Evolutionary conservation across 2,888 invertebrate genomes (phyloP).

Genomic region (Atherix ibis): DNA sequence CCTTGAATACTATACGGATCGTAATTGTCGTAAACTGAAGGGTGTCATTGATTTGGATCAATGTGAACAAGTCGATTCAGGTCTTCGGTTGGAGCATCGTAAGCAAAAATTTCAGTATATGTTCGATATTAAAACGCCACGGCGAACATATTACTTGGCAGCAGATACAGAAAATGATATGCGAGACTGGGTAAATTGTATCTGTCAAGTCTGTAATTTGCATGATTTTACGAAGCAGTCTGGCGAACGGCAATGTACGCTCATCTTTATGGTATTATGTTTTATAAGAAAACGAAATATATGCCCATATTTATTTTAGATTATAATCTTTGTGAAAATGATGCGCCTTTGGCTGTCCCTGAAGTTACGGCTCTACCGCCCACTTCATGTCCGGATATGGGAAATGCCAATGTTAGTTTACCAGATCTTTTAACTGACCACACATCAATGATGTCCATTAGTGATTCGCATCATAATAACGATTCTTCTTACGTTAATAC

Average conservation of each 20-base stretch:
- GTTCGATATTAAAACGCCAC: constrained; percentile 79
- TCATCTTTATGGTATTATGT: too few relatives aligned
- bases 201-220: constrained; percentile 82
- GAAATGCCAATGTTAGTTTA: too few relatives aligned
- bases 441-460: constrained; percentile 10
- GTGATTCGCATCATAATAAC: constrained; percentile 16
- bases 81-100: constrained; percentile 65
- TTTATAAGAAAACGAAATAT: too few relatives aligned
- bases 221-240: constrained; percentile 39
- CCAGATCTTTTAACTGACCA: too few relatives aligned
- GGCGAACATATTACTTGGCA: constrained; percentile 80
- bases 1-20: constrained; percentile 84
- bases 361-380: not conserved
- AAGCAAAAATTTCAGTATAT: constrained; percentile 70
- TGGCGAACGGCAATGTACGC: constrained; percentile 21
- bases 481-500: constrained; percentile 29
- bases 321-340: constrained; percentile 11
- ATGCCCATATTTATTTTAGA: constrained; percentile 10
- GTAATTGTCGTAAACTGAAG: constrained; percentile 68
- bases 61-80: constrained; percentile 87
- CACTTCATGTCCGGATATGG: too few relatives aligned
- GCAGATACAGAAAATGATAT: constrained; percentile 85
- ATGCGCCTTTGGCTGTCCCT: not conserved
- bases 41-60: constrained; percentile 87
- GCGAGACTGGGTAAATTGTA: constrained; percentile 89